These are phyloP conservation scores for Callyntrura guangdongensis DNA, from an alignment of 2,888 invertebrate genomes.

Conservation along the genomic window DNA sequence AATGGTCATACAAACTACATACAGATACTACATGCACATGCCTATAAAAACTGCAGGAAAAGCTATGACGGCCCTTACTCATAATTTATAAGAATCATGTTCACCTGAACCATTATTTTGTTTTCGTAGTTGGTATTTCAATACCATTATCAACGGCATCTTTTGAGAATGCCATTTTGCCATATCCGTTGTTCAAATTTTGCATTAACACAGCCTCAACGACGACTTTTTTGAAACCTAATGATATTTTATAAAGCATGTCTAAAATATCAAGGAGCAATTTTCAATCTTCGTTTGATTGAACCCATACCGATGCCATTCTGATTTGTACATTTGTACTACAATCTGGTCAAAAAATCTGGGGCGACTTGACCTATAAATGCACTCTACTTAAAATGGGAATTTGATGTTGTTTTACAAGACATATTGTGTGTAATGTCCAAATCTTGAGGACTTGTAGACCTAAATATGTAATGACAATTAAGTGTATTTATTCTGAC, in stretches of 20 bases:
- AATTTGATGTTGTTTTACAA: too few species aligned
- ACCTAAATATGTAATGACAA: too few species aligned
- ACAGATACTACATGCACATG: not conserved
- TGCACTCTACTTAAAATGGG: too few species aligned
- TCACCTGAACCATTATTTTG: conserved; percentile 3
- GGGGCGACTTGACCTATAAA: too few species aligned
- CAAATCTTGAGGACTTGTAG: too few species aligned
- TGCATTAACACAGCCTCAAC: too few species aligned
- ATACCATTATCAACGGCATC: not conserved
- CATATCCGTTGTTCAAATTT: not conserved
- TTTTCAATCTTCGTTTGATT: not conserved
- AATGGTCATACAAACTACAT: not conserved
- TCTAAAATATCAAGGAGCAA: not conserved
- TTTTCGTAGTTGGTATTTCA: not conserved
- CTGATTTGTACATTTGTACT: too few species aligned
- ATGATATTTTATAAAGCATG: not conserved
- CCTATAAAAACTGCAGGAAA: not conserved
- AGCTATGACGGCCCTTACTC: not conserved
- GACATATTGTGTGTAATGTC: too few species aligned
- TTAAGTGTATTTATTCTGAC: too few species aligned
- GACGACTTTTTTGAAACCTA: not conserved
- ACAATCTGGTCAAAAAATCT: too few species aligned
- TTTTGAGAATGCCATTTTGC: not conserved
- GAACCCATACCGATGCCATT: too few species aligned
- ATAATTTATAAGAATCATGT: not conserved